Percentiles rank a stretch among this genome's conserved stretches.
Conservation (phyloP, 1,140 invertebrate species). For the Mercenaria mercenaria region DNA sequence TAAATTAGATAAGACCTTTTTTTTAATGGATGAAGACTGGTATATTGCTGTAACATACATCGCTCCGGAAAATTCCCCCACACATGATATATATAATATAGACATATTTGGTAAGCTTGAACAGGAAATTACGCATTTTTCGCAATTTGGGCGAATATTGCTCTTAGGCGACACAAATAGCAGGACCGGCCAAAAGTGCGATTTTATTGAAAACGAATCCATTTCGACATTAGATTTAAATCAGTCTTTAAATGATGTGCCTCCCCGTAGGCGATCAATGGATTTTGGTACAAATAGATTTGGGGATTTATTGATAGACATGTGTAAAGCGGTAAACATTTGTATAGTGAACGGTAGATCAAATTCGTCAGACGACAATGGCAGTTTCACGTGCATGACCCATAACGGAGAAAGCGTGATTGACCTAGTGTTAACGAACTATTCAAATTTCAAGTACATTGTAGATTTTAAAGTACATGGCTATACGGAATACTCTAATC, state of each 20-base stretch:
- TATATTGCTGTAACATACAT: neutral
- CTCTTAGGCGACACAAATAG: neutral
- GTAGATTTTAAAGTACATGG: neutral
- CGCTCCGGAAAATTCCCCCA: neutral
- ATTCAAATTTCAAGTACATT: neutral
- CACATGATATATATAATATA: constrained; percentile 12
- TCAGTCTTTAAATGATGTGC: neutral
- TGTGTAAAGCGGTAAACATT: constrained; percentile 7
- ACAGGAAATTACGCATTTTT: constrained; percentile 4
- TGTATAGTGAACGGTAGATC: constrained; percentile 22
- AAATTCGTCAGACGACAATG: neutral
- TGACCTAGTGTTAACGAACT: neutral
- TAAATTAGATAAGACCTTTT: neutral
- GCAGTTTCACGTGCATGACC: neutral
- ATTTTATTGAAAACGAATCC: neutral
- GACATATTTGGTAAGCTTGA: neutral
- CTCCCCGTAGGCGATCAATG: neutral
- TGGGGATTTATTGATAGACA: neutral
- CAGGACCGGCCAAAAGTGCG: constrained; percentile 6
- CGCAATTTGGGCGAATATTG: neutral
- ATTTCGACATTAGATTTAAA: neutral
- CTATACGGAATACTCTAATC: neutral
- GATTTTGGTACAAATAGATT: neutral
- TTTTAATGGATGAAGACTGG: neutral
- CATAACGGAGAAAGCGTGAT: constrained; percentile 9